Percentiles rank a stretch among this genome's conserved stretches.
Conservation (phyloP, 2,888 invertebrate genomes). For the Chouioia cunea region DNA sequence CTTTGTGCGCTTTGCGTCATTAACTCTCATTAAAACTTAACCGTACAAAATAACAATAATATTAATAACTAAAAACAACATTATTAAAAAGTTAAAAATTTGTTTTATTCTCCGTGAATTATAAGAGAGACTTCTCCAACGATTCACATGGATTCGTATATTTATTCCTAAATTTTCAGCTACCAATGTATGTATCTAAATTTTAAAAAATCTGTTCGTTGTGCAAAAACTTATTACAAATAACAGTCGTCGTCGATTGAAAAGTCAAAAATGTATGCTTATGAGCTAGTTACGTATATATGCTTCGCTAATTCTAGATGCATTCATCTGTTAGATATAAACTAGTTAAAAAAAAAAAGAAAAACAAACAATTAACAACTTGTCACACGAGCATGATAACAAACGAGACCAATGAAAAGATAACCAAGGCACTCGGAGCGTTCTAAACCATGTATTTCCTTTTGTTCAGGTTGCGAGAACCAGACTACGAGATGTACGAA, state of each 20-base stretch:
- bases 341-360: background rate
- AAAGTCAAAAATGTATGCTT: background rate
- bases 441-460: background rate
- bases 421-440: background rate
- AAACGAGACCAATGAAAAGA: background rate
- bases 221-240: conserved; percentile 5
- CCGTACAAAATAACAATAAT: conserved; percentile 32
- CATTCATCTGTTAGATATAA: background rate
- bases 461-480: conserved; percentile 63
- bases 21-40: conserved; percentile 25
- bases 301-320: conserved; percentile 21
- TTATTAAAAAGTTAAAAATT: conserved; percentile 24
- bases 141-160: conserved; percentile 20
- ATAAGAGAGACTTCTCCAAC: conserved; percentile 44
- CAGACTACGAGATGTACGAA: conserved; percentile 68
- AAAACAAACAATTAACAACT: too few relatives aligned
- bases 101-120: conserved; percentile 30
- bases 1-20: conserved; percentile 27
- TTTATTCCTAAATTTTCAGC: conserved; percentile 12
- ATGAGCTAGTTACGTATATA: conserved; percentile 8
- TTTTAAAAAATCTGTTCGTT: conserved; percentile 5
- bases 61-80: conserved; percentile 34
- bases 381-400: background rate
- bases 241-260: too few relatives aligned
- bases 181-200: conserved; percentile 29